Percentiles rank a stretch among this genome's conserved stretches.
Evolutionary conservation across 1,140 invertebrate genomes (phyloP).

Genomic region (Papilio dardanus): DNA sequence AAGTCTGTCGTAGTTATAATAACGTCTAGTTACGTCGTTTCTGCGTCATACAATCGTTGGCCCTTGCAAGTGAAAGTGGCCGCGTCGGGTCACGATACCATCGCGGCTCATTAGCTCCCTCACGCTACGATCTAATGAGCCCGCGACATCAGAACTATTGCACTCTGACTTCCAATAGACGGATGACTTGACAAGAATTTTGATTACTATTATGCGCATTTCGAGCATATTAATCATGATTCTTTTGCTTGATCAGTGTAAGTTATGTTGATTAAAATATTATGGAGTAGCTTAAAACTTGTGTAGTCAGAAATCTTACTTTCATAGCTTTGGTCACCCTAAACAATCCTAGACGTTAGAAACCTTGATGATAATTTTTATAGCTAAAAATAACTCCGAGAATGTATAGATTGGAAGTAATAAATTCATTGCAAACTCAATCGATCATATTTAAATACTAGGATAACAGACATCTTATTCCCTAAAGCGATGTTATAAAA

Average conservation of each 20-base stretch:
- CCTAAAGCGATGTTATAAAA: conserved; percentile 34
- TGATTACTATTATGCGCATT: not conserved
- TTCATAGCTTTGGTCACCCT: not conserved
- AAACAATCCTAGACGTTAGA: not conserved
- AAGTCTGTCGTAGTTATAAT: not conserved
- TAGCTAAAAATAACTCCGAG: not conserved
- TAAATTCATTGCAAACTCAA: not conserved
- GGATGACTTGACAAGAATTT: conserved; percentile 45
- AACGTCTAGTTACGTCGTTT: conserved; percentile 4
- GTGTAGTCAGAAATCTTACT: not conserved
- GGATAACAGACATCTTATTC: not conserved
- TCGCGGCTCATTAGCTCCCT: conserved; percentile 68
- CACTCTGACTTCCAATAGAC: conserved; percentile 49
- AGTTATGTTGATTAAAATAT: not conserved
- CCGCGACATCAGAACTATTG: conserved; percentile 57
- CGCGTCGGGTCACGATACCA: conserved; percentile 54
- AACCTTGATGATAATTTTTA: not conserved
- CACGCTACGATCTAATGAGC: conserved; percentile 65
- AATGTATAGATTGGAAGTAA: too few species aligned
- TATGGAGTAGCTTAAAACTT: not conserved
- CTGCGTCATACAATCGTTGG: conserved; percentile 45
- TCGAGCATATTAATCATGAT: not conserved
- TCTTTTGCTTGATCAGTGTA: not conserved
- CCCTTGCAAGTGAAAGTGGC: conserved; percentile 71
- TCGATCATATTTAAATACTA: conserved; percentile 28